Percentiles rank a stretch among this genome's conserved stretches.
phyloP scores from a whole-genome alignment of 2,888 invertebrate genomes.

The Drosophila recens region DNA sequence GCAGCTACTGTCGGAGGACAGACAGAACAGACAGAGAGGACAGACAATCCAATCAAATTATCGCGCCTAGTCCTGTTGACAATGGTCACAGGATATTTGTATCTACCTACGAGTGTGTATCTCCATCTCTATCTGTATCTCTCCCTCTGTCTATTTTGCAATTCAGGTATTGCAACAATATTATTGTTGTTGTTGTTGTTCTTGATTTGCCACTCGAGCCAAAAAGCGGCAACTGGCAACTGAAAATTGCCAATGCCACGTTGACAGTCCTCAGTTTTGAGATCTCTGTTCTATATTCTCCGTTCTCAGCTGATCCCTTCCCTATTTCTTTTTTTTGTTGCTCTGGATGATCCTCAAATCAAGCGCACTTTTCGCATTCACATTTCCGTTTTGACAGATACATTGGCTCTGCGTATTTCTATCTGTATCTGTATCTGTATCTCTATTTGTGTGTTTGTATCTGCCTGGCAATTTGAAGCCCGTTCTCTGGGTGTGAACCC shows the following conservation, averaged over 20 bases:
- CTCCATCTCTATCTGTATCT: not conserved
- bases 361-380: conserved; percentile 74
- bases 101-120: conserved; percentile 35
- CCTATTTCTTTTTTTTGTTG: conserved; percentile 26
- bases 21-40: conserved; percentile 45
- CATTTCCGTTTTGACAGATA: conserved; percentile 79
- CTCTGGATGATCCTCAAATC: conserved; percentile 79
- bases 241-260: conserved; percentile 49
- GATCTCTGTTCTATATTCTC: not conserved
- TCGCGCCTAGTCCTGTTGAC: conserved; percentile 79
- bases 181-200: conserved; percentile 43
- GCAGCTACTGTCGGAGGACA: conserved; percentile 30
- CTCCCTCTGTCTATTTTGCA: conserved; percentile 15
- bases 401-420: conserved; percentile 62
- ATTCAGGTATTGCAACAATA: conserved; percentile 73
- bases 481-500: conserved; percentile 71
- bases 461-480: conserved; percentile 70
- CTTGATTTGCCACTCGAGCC: conserved; percentile 69
- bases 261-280: conserved; percentile 32
- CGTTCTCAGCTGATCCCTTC: conserved; percentile 60
- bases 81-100: conserved; percentile 51
- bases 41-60: conserved; percentile 84
- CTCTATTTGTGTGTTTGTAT: conserved; percentile 29
- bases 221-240: conserved; percentile 40
- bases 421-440: conserved; percentile 22